Base-by-base conservation (phyloP, 2,888 invertebrate genomes). In the Mycalesis mineus region DNA sequence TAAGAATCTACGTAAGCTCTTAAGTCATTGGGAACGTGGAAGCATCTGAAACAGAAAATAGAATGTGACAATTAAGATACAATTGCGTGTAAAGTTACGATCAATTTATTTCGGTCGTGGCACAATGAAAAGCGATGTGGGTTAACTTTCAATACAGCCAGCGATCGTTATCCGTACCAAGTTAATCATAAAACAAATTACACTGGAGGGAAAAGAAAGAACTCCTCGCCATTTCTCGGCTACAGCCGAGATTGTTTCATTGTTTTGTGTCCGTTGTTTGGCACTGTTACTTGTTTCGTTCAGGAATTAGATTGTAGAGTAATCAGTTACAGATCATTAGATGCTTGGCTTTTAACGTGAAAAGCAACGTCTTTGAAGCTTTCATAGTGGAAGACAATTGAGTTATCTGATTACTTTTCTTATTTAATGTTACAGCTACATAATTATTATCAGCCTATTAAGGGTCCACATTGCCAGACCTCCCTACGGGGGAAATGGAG, bases 131-230 rank as follows among this genome's bases (percentile, higher is more conserved):
- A 33, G 50, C 29, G 8, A 58, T 60, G 50, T 56, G 55, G 60
- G 55, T 53, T 57, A 61, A 58, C 60, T 61, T 59, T 58, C 53
- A 57, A 48, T 31, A 36, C 45, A 52, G 49, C 31, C 53, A 52
- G 55, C 53, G 58, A 58, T 54, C 53, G 36, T 57, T 60, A 60
- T 60, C 56, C 42, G 9, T 39, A 39, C 49, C 15, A 58, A 58
- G 39, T 39, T 54, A 58, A 58, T 58, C 54, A 58, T 58, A 58
- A 54, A 50, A 49, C 54, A 41, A 58, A 58, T 58, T 58, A 54
- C 54, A 33, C 14, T 50, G 39, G 9, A 29, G 36, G 37, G 37
- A 54, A 57, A 58, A 41, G 41, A 57, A 47, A 42, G 14, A 48
- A 58, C 54, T 47, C 41, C 53, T 49, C 40, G 37, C 29, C 37